phyloP scores from a whole-genome alignment of 2,888 invertebrate genomes.

The Chymomyza fuscimana region DNA sequence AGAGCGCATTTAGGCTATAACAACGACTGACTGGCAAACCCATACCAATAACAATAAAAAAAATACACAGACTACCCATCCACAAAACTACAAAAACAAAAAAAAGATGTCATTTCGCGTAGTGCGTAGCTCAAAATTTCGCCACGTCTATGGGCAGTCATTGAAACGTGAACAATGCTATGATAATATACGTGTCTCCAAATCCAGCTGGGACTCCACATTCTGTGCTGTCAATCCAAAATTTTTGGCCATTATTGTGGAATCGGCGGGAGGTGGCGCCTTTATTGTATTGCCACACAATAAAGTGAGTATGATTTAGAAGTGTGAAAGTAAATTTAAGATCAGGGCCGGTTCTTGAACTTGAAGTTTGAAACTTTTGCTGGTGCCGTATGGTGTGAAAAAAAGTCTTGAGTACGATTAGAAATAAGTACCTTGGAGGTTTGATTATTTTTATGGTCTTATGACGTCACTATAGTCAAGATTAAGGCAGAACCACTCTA shows the following conservation, averaged over 20 bases:
- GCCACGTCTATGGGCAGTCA: conserved; percentile 93
- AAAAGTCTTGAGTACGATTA: no score
- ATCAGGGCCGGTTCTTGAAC: neutral
- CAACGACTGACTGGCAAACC: conserved; percentile 7
- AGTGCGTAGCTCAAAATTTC: conserved; percentile 98
- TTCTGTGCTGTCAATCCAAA: conserved; percentile 99
- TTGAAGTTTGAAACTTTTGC: no score
- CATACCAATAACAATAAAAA: neutral
- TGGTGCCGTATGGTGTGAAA: no score
- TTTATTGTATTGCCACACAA: conserved; percentile 96
- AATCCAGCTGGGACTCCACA: conserved; percentile 98
- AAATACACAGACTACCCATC: conserved; percentile 10
- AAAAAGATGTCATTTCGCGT: conserved; percentile 95
- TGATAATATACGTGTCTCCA: conserved; percentile 97
- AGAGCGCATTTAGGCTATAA: neutral
- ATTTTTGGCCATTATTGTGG: conserved; percentile 97
- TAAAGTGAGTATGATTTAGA: conserved; percentile 83
- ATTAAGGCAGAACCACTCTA: no score
- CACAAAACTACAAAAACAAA: conserved; percentile 12
- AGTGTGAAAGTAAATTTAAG: neutral
- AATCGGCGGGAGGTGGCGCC: conserved; percentile 97
- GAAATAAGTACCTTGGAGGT: no score
- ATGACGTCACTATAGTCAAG: no score
- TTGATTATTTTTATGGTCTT: no score
- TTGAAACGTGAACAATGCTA: conserved; percentile 97